phyloP scores from a whole-genome alignment of 2,113 vertebrate species.

The Toxotes chatareus region DNA sequence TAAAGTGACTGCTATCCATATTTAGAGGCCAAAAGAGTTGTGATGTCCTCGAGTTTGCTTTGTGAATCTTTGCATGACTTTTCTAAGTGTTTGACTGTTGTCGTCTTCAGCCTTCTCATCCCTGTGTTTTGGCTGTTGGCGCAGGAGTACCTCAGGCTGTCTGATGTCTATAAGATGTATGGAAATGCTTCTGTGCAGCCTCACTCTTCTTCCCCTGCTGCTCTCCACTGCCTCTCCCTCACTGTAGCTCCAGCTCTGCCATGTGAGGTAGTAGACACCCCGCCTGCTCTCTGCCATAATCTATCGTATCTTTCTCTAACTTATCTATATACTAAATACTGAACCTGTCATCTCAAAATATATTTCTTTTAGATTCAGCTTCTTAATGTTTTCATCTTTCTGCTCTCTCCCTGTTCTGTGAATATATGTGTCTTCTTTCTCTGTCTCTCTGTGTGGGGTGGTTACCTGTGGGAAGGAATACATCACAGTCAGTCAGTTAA shows the following conservation, averaged over 20 bases:
- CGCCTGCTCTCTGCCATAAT: slow-evolving; percentile 29
- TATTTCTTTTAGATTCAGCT: not conserved
- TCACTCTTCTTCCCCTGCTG: slow-evolving; percentile 82
- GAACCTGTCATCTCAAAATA: not conserved
- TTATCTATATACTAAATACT: not conserved
- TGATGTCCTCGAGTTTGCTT: slow-evolving; percentile 9
- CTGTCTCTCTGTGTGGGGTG: slow-evolving; percentile 25
- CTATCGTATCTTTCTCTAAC: too few relatives aligned
- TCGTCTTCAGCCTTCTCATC: slow-evolving; percentile 15
- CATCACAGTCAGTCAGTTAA: slow-evolving; percentile 92
- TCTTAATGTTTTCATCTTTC: slow-evolving; percentile 10
- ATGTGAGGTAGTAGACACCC: slow-evolving; percentile 84
- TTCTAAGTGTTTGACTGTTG: not conserved
- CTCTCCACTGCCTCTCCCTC: slow-evolving; percentile 78
- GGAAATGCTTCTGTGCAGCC: slow-evolving; percentile 74
- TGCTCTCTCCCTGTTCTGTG: slow-evolving; percentile 41
- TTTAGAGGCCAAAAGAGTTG: not conserved
- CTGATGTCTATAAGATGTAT: slow-evolving; percentile 93
- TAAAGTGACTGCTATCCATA: not conserved
- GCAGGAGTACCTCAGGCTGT: slow-evolving; percentile 92
- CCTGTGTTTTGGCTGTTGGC: slow-evolving; percentile 53
- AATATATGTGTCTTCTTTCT: slow-evolving; percentile 21
- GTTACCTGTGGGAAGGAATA: slow-evolving; percentile 84
- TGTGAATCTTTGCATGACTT: slow-evolving; percentile 48
- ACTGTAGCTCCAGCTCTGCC: slow-evolving; percentile 89